Conservation (phyloP, 2,888 invertebrate species). For the Himalopsyche kuldschensis region DNA sequence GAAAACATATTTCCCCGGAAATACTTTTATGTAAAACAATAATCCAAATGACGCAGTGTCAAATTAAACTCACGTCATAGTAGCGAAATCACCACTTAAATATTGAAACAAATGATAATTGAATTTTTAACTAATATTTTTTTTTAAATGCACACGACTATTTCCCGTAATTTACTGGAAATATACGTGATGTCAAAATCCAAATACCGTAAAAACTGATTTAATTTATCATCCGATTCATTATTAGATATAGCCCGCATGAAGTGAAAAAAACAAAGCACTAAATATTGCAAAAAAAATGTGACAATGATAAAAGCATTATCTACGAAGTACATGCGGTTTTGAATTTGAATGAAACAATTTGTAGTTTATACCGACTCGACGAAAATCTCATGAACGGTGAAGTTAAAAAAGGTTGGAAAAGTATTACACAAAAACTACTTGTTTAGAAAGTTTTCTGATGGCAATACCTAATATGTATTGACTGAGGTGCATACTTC, state of each 20-base stretch:
- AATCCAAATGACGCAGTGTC: too few relatives aligned
- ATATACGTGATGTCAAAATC: neutral
- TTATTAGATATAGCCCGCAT: neutral
- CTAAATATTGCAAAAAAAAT: neutral
- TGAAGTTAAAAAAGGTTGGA: neutral
- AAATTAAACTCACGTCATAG: too few relatives aligned
- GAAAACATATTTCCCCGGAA: too few relatives aligned
- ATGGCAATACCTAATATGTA: constrained; percentile 14
- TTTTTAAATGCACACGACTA: neutral
- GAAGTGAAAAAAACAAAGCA: neutral
- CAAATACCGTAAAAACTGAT: neutral
- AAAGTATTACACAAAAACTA: constrained; percentile 27
- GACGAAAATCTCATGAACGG: neutral
- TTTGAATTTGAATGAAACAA: neutral
- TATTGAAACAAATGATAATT: too few relatives aligned
- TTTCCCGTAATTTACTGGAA: neutral
- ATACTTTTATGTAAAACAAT: too few relatives aligned
- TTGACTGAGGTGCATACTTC: neutral
- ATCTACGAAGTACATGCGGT: neutral
- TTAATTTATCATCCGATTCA: neutral
- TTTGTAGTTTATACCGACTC: neutral
- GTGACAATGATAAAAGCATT: neutral
- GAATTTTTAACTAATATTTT: neutral
- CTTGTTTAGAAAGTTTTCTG: constrained; percentile 21
- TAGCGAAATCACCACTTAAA: too few relatives aligned